A percentile compares a stretch with the other conserved stretches of the same genome.
Evolutionary conservation across 1,140 invertebrate genomes (phyloP).

Genomic region (Drosophila grimshawi): DNA sequence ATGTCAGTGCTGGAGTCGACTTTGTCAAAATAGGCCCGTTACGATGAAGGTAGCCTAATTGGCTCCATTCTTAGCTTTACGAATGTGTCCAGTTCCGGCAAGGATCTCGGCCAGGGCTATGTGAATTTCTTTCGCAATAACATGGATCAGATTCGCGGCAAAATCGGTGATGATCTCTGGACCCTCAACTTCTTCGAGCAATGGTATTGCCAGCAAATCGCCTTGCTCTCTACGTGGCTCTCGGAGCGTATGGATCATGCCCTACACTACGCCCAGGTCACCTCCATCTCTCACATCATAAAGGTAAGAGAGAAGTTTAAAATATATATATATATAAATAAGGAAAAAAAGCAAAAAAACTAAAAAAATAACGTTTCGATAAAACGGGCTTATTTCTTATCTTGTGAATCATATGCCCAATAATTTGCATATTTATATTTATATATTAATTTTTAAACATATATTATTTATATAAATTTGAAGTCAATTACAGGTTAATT

Average conservation of each 20-base stretch:
- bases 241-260: slow-evolving; percentile 96
- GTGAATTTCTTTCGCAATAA: slow-evolving; percentile 98
- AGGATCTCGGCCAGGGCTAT: slow-evolving; percentile 98
- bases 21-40: slow-evolving; percentile 96
- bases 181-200: slow-evolving; percentile 98
- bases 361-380: no score
- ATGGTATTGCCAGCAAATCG: slow-evolving; percentile 98
- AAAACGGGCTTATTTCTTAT: no score
- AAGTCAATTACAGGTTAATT: no score
- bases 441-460: background rate
- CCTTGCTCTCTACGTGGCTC: slow-evolving; percentile 97
- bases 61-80: slow-evolving; percentile 99
- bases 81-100: slow-evolving; percentile 96
- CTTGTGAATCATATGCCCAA: no score
- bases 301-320: slow-evolving; percentile 88
- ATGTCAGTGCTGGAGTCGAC: slow-evolving; percentile 97
- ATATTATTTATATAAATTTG: background rate
- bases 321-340: no score
- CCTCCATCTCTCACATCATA: slow-evolving; percentile 97
- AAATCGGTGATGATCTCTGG: slow-evolving; percentile 98
- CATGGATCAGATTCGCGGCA: slow-evolving; percentile 98
- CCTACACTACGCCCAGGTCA: slow-evolving; percentile 98
- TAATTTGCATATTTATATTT: no score
- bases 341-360: no score
- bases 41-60: slow-evolving; percentile 99